These are phyloP conservation scores for Dasysyrphus albostriatus DNA, from an alignment of 2,888 invertebrate genomes.

Conservation along the genomic window DNA sequence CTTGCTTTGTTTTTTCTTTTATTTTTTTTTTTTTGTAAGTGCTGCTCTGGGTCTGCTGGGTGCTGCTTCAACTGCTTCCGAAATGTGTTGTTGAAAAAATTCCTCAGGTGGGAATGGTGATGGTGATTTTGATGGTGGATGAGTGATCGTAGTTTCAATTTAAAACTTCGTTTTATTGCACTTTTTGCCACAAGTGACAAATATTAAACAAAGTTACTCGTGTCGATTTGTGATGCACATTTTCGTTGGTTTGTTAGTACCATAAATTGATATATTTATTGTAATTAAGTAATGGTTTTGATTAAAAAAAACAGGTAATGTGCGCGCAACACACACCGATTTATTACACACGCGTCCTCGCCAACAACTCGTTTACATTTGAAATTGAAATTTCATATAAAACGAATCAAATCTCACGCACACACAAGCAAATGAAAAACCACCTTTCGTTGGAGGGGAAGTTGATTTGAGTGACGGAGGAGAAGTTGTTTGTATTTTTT, in stretches of 20 bases:
- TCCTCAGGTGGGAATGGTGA: constrained; percentile 65
- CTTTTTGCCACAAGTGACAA: constrained; percentile 35
- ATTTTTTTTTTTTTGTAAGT: constrained; percentile 6
- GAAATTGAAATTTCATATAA: constrained; percentile 58
- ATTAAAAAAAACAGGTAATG: constrained; percentile 49
- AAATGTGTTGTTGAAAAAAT: constrained; percentile 66
- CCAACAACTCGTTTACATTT: constrained; percentile 78
- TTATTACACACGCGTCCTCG: constrained; percentile 77
- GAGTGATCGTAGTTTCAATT: constrained; percentile 46
- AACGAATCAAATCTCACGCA: constrained; percentile 26
- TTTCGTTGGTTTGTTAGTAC: constrained; percentile 26
- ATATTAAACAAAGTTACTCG: constrained; percentile 18
- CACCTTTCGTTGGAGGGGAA: constrained; percentile 57
- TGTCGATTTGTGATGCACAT: constrained; percentile 41
- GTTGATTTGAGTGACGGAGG: constrained; percentile 62
- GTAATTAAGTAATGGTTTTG: constrained; percentile 37
- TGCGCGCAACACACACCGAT: constrained; percentile 53
- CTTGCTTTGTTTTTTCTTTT: constrained; percentile 38
- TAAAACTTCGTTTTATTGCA: constrained; percentile 44
- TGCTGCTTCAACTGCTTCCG: constrained; percentile 44
- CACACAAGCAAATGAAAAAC: constrained; percentile 42
- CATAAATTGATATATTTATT: constrained; percentile 34
- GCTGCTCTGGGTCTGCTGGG: constrained; percentile 17
- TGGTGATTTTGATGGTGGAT: constrained; percentile 4
- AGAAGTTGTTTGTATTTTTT: constrained; percentile 62